A percentile compares a stretch with the other conserved stretches of the same genome.
Conservation (phyloP, 2,888 invertebrate genomes). For the Chaetoderma sp. region DNA sequence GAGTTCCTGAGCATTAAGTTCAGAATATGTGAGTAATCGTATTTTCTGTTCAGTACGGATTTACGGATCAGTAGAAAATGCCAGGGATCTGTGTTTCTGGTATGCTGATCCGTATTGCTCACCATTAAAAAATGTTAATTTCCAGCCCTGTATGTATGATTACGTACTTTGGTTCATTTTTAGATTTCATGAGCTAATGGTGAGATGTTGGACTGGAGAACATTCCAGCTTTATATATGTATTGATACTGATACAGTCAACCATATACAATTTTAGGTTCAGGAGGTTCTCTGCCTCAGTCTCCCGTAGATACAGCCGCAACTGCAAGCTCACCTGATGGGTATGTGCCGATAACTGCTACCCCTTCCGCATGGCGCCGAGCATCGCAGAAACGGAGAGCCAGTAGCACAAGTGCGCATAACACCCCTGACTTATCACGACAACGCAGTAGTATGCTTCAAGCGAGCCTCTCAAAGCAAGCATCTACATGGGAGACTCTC, state of each 20-base stretch:
- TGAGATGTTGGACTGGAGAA: too few relatives aligned
- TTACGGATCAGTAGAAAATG: too few relatives aligned
- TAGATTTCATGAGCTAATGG: too few relatives aligned
- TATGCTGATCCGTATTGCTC: too few relatives aligned
- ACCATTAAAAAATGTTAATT: too few relatives aligned
- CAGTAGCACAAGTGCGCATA: not conserved
- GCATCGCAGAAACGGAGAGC: not conserved
- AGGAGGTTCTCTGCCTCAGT: conserved; percentile 42
- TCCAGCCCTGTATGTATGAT: too few relatives aligned
- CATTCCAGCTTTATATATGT: not conserved
- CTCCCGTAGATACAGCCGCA: conserved; percentile 39
- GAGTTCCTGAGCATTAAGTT: too few relatives aligned
- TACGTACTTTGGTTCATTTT: too few relatives aligned
- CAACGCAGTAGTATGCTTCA: not conserved
- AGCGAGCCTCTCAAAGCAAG: not conserved
- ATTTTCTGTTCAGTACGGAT: too few relatives aligned
- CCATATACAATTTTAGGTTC: not conserved
- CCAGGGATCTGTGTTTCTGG: too few relatives aligned
- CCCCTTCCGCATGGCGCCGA: not conserved
- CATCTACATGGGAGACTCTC: conserved; percentile 86
- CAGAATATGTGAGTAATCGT: too few relatives aligned
- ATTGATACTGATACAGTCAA: too few relatives aligned
- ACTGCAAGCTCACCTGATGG: not conserved
- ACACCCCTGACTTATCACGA: not conserved
- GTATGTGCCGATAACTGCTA: not conserved